Percentiles rank a stretch among this genome's conserved stretches.
These are phyloP conservation scores for Pecten maximus DNA, from an alignment of 2,888 invertebrate genomes.

Conservation along the genomic window DNA sequence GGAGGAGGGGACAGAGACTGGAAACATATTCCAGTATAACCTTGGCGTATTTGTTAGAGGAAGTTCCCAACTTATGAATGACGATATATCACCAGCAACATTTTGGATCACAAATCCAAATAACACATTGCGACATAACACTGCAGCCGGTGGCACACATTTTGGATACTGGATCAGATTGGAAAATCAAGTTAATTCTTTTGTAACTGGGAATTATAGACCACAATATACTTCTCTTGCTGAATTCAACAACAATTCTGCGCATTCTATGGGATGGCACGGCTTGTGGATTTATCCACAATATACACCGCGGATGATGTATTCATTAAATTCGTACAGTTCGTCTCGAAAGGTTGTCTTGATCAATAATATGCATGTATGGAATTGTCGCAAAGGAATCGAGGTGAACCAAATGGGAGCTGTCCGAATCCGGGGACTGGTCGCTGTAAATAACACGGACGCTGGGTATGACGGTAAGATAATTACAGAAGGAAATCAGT, in stretches of 20 bases:
- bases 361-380: conserved; percentile 71
- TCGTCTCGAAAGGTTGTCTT: conserved; percentile 59
- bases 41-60: conserved; percentile 75
- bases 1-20: conserved; percentile 80
- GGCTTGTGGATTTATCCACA: conserved; percentile 79
- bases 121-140: conserved; percentile 77
- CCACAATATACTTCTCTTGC: conserved; percentile 73
- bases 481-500: conserved; percentile 55
- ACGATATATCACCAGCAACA: conserved; percentile 80
- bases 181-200: conserved; percentile 76
- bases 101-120: conserved; percentile 80
- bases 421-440: conserved; percentile 73
- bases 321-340: conserved; percentile 55
- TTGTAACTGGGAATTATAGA: conserved; percentile 67
- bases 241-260: conserved; percentile 77
- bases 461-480: conserved; percentile 76
- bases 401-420: conserved; percentile 77
- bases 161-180: conserved; percentile 81
- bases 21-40: conserved; percentile 78
- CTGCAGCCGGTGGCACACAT: conserved; percentile 79
- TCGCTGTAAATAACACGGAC: conserved; percentile 73
- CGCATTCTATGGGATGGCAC: conserved; percentile 80
- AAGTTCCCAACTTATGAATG: conserved; percentile 77
- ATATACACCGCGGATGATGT: conserved; percentile 70
- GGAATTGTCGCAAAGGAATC: conserved; percentile 80